phyloP scores from a whole-genome alignment of 2,797 vertebrate genomes.

The Valencia hispanica region DNA sequence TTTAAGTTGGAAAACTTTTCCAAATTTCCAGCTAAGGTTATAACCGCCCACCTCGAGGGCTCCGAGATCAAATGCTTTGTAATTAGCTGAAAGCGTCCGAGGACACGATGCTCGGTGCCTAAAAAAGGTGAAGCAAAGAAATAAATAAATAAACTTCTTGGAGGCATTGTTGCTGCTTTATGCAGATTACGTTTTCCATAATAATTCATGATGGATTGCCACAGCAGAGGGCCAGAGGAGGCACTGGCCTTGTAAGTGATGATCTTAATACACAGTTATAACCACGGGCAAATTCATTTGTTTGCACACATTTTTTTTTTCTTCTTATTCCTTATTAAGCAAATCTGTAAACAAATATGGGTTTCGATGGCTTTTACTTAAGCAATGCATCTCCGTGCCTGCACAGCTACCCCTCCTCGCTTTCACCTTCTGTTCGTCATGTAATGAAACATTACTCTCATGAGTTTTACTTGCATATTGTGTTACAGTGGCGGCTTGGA shows the following conservation, averaged over 20 bases:
- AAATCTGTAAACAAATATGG: constrained; percentile 74
- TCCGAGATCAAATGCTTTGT: constrained; percentile 74
- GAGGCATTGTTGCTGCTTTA: constrained; percentile 75
- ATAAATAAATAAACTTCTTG: constrained; percentile 75
- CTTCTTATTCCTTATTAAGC: constrained; percentile 65
- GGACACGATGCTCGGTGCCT: constrained; percentile 53
- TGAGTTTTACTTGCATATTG: constrained; percentile 64
- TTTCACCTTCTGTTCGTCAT: constrained; percentile 73
- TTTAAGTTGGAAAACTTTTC: constrained; percentile 73
- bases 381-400: constrained; percentile 64
- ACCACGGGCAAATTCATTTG: constrained; percentile 78
- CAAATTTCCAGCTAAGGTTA: constrained; percentile 68
- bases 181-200: constrained; percentile 78
- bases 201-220: constrained; percentile 77
- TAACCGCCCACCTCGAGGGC: constrained; percentile 71
- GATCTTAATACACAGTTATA: constrained; percentile 77
- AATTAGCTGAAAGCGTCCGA: constrained; percentile 70
- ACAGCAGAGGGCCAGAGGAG: constrained; percentile 65
- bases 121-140: constrained; percentile 68
- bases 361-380: constrained; percentile 77
- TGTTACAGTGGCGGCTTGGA: constrained; percentile 54
- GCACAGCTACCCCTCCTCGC: constrained; percentile 44
- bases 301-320: constrained; percentile 57
- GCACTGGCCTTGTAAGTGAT: constrained; percentile 76
- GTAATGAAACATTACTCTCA: constrained; percentile 75